Percentiles rank a stretch among this genome's conserved stretches.
These are phyloP conservation scores for Gymnoscopelus braueri DNA, from an alignment of 2,797 vertebrate genomes.

Conservation along the genomic window DNA sequence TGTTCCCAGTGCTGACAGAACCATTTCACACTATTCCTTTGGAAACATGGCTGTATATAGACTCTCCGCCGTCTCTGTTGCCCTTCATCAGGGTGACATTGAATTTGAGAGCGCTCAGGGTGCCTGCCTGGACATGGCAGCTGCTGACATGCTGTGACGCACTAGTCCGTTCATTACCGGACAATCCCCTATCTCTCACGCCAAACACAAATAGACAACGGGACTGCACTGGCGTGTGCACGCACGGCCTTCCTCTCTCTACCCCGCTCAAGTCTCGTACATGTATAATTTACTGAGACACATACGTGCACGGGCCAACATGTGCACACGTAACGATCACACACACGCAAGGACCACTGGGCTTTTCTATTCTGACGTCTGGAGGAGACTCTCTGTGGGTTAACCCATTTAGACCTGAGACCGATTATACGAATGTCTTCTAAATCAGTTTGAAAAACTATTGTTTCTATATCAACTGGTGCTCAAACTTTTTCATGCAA, in stretches of 20 bases:
- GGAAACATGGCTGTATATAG: background rate
- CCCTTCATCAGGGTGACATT: slow-evolving; percentile 33
- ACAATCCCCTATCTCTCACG: slow-evolving; percentile 29
- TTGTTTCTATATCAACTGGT: too few relatives aligned
- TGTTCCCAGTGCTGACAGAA: background rate
- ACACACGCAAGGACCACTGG: background rate
- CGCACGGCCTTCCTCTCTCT: background rate
- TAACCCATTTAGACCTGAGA: too few relatives aligned
- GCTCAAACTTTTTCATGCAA: too few relatives aligned
- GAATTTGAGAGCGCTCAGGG: slow-evolving; percentile 38
- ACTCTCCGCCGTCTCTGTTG: background rate
- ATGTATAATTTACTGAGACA: slow-evolving; percentile 26
- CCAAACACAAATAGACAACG: slow-evolving; percentile 46
- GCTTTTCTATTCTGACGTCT: slow-evolving; percentile 26
- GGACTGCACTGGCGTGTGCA: background rate
- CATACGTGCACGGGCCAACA: slow-evolving; percentile 16
- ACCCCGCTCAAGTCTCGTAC: background rate
- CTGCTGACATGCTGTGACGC: slow-evolving; percentile 42
- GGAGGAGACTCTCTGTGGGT: slow-evolving; percentile 19
- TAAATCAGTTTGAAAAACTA: too few relatives aligned
- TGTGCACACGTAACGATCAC: background rate
- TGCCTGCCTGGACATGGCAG: slow-evolving; percentile 22
- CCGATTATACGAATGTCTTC: too few relatives aligned
- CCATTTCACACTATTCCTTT: background rate
- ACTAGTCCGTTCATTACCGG: slow-evolving; percentile 39